Evolutionary conservation across 2,113 vertebrate genomes (phyloP).

Genomic region (Phoxinus phoxinus): DNA sequence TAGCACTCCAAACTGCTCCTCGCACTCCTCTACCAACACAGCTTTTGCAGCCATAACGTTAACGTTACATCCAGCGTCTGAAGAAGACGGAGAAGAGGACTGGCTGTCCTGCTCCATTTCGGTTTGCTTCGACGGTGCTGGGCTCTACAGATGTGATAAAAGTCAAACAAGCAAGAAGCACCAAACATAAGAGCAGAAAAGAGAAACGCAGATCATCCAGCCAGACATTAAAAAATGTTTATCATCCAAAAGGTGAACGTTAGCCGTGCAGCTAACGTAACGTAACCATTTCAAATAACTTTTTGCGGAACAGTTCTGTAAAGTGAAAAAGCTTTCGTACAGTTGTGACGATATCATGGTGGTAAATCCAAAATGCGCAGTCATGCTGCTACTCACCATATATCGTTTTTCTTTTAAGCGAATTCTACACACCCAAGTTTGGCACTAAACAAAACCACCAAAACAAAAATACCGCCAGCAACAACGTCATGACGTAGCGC

Average conservation of each 20-base stretch:
- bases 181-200: neutral
- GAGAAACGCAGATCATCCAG: neutral
- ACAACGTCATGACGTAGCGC: neutral
- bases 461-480: constrained; percentile 60
- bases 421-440: neutral
- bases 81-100: neutral
- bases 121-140: neutral
- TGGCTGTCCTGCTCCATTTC: constrained; percentile 36
- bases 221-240: neutral
- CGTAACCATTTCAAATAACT: neutral
- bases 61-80: constrained; percentile 1
- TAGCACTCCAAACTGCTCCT: constrained; percentile 72
- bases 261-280: neutral
- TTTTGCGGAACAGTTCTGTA: neutral
- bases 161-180: neutral
- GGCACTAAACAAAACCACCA: neutral
- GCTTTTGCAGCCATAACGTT: constrained; percentile 63
- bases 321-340: neutral
- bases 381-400: neutral
- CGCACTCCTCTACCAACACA: constrained; percentile 69
- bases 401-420: neutral
- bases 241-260: neutral
- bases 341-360: neutral
- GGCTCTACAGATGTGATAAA: neutral
- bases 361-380: neutral